These are phyloP conservation scores for Ceratina calcarata DNA, from an alignment of 1,140 invertebrate species.

Conservation along the genomic window DNA sequence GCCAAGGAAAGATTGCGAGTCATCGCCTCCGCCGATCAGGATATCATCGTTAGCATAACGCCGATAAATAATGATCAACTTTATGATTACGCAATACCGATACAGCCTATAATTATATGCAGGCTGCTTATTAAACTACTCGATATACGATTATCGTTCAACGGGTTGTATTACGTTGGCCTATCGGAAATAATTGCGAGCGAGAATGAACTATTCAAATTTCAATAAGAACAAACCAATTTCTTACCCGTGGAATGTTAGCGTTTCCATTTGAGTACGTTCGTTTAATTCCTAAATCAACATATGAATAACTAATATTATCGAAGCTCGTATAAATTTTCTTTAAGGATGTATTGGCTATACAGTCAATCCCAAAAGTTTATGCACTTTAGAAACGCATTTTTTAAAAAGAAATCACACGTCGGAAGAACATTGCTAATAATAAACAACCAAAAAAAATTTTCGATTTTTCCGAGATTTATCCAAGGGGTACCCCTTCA, in stretches of 20 bases:
- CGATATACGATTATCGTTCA: constrained; percentile 41
- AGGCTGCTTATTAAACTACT: constrained; percentile 52
- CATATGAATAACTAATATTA: not conserved
- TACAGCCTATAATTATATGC: constrained; percentile 50
- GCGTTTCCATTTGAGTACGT: not conserved
- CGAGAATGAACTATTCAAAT: not conserved
- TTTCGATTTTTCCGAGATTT: too few species aligned
- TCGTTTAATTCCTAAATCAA: not conserved
- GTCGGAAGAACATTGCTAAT: too few species aligned
- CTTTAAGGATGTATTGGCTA: too few species aligned
- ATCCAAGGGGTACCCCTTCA: too few species aligned
- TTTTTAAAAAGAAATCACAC: too few species aligned
- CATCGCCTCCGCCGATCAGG: constrained; percentile 19
- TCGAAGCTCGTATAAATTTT: not conserved
- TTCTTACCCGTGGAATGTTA: not conserved
- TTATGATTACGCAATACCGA: not conserved
- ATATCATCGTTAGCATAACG: constrained; percentile 35
- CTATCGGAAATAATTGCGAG: not conserved
- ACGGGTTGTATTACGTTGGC: constrained; percentile 25
- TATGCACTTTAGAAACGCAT: too few species aligned
- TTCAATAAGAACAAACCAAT: not conserved
- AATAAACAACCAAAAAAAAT: too few species aligned
- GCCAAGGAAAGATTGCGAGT: constrained; percentile 53
- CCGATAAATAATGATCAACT: constrained; percentile 39
- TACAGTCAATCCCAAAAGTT: too few species aligned